Percentiles rank a stretch among this genome's conserved stretches.
Conservation (phyloP, 1,140 invertebrate genomes). For the Euwallacea similis region DNA sequence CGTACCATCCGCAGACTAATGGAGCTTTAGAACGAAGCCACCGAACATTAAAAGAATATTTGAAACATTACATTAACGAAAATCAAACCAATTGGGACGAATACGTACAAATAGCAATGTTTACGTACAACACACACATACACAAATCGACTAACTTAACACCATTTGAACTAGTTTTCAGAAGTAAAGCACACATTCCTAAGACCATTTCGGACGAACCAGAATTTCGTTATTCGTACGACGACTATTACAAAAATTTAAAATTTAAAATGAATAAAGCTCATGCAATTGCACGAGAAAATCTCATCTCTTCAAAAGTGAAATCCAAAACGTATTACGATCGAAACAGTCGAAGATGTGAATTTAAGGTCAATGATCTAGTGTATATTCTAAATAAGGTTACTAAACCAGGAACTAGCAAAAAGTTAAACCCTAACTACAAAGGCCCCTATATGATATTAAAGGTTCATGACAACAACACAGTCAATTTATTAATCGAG, state of each 20-base stretch:
- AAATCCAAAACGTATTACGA: constrained; percentile 48
- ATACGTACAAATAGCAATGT: constrained; percentile 49
- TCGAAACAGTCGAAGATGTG: constrained; percentile 34
- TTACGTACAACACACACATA: constrained; percentile 50
- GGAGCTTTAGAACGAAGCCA: constrained; percentile 50
- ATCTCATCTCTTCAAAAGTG: constrained; percentile 41
- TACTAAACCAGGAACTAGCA: constrained; percentile 23
- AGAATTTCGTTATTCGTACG: constrained; percentile 45
- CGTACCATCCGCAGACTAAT: constrained; percentile 50
- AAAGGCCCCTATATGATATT: constrained; percentile 39
- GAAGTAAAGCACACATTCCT: constrained; percentile 46
- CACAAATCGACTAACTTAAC: constrained; percentile 51
- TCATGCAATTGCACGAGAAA: constrained; percentile 47
- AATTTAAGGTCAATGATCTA: constrained; percentile 40
- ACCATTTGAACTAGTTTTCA: constrained; percentile 54
- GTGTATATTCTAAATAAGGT: constrained; percentile 35
- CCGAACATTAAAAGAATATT: constrained; percentile 46
- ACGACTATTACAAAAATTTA: constrained; percentile 46
- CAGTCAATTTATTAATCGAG: constrained; percentile 25
- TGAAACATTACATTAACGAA: constrained; percentile 47
- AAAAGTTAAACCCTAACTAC: constrained; percentile 31
- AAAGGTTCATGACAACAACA: constrained; percentile 32
- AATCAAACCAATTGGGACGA: constrained; percentile 48
- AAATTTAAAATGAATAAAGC: constrained; percentile 47
- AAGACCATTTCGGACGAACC: constrained; percentile 34